A percentile compares a stretch with the other conserved stretches of the same genome.
Conservation (phyloP, 2,797 vertebrate genomes). For the Cossypha dichroa region DNA sequence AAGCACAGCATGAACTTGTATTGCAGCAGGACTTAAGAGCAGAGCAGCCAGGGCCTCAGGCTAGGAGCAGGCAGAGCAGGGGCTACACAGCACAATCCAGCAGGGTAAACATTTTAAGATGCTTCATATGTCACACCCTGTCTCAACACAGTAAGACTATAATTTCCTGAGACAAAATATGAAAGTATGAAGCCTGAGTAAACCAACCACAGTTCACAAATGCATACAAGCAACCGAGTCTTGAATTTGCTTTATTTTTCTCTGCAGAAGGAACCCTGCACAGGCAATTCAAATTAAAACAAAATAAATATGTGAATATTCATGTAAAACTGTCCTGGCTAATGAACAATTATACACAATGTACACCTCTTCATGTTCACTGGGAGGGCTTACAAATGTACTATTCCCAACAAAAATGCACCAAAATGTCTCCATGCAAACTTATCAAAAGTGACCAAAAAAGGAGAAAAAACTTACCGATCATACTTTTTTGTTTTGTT, state of each 20-base stretch:
- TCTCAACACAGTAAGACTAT: neutral
- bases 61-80: neutral
- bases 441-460: constrained; percentile 81
- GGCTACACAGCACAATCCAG: neutral
- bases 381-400: constrained; percentile 82
- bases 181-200: neutral
- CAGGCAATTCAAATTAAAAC: constrained; percentile 91
- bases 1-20: neutral
- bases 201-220: constrained; percentile 7
- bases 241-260: constrained; percentile 81
- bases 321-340: constrained; percentile 94
- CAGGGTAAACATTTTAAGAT: neutral
- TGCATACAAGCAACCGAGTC: constrained; percentile 24
- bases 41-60: neutral
- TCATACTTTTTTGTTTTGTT: constrained; percentile 70
- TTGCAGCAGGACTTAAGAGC: neutral
- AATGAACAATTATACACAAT: constrained; percentile 99
- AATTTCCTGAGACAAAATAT: neutral
- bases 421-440: constrained; percentile 87
- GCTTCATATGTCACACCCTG: neutral
- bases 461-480: constrained; percentile 69
- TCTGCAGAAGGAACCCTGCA: constrained; percentile 88
- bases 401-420: constrained; percentile 83
- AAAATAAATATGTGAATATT: constrained; percentile 98
- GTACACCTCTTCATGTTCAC: constrained; percentile 88